phyloP scores from a whole-genome alignment of 2,888 invertebrate species.

The Cataglyphis albicans region DNA sequence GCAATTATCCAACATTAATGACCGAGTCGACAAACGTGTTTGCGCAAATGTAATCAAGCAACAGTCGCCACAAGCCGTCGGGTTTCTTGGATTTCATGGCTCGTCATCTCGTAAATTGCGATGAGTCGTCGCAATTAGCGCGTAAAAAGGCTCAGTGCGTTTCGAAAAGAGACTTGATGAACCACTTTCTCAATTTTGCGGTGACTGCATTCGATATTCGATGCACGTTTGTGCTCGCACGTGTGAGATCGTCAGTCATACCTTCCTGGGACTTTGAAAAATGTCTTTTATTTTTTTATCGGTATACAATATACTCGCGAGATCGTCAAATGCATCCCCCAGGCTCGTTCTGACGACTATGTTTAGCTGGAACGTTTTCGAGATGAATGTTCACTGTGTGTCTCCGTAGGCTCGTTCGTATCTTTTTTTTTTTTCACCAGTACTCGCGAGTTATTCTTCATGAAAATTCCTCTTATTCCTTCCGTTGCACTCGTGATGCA shows the following conservation, averaged over 20 bases:
- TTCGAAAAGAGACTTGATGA: constrained; percentile 3
- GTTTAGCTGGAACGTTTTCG: constrained; percentile 79
- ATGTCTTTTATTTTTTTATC: constrained; percentile 64
- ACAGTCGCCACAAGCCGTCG: constrained; percentile 34
- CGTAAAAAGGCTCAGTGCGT: constrained; percentile 14
- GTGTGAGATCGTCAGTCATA: not conserved
- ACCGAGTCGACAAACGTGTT: constrained; percentile 63
- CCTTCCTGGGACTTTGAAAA: constrained; percentile 49
- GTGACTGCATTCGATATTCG: not conserved
- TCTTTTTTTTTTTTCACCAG: constrained; percentile 70
- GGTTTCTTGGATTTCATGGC: constrained; percentile 68
- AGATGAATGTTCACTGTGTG: constrained; percentile 79
- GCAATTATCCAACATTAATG: constrained; percentile 70
- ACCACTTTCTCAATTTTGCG: constrained; percentile 28
- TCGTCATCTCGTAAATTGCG: constrained; percentile 69
- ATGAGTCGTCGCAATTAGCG: constrained; percentile 64
- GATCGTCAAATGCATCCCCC: constrained; percentile 74
- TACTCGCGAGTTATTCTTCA: constrained; percentile 72
- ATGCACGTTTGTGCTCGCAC: no score
- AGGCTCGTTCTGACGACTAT: constrained; percentile 74
- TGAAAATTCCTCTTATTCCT: constrained; percentile 5
- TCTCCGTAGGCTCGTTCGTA: constrained; percentile 65
- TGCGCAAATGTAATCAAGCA: constrained; percentile 60
- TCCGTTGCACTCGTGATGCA: not conserved
- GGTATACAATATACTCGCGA: constrained; percentile 57